phyloP scores from a whole-genome alignment of 2,888 invertebrate species.

The Euphydryas editha region DNA sequence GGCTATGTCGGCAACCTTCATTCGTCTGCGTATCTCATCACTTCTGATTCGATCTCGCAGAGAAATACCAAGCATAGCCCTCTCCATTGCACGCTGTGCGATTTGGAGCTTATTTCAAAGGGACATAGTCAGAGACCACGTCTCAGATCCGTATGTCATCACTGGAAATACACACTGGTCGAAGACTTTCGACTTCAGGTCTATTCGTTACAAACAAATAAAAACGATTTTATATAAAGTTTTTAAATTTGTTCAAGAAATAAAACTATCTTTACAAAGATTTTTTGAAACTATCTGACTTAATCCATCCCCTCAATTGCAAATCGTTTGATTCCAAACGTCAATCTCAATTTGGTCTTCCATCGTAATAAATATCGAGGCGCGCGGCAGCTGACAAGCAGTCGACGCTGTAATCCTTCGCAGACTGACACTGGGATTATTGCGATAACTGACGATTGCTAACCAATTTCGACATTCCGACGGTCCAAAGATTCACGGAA shows the following conservation, averaged over 20 bases:
- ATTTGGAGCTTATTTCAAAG: too few relatives aligned
- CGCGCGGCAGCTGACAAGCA: constrained; percentile 17
- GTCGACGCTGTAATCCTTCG: constrained; percentile 26
- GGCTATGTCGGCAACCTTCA: too few relatives aligned
- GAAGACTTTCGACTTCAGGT: too few relatives aligned
- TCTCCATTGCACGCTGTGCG: too few relatives aligned
- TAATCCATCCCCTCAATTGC: constrained; percentile 5
- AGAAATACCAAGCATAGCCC: too few relatives aligned
- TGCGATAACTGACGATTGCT: constrained; percentile 28
- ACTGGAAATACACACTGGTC: too few relatives aligned
- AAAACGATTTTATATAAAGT: background rate
- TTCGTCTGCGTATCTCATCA: too few relatives aligned
- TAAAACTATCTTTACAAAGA: background rate
- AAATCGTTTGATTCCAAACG: constrained; percentile 19
- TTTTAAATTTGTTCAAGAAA: background rate
- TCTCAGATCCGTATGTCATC: too few relatives aligned
- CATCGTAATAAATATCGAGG: constrained; percentile 28
- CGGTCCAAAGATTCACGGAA: background rate
- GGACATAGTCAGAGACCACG: too few relatives aligned
- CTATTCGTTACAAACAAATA: background rate
- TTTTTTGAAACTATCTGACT: background rate
- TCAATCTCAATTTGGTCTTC: constrained; percentile 30
- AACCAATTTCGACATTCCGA: constrained; percentile 22
- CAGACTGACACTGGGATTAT: constrained; percentile 28
- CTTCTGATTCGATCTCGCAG: too few relatives aligned